These are phyloP conservation scores for Anniella stebbinsi DNA, from an alignment of 2,797 vertebrate genomes.

Conservation along the genomic window DNA sequence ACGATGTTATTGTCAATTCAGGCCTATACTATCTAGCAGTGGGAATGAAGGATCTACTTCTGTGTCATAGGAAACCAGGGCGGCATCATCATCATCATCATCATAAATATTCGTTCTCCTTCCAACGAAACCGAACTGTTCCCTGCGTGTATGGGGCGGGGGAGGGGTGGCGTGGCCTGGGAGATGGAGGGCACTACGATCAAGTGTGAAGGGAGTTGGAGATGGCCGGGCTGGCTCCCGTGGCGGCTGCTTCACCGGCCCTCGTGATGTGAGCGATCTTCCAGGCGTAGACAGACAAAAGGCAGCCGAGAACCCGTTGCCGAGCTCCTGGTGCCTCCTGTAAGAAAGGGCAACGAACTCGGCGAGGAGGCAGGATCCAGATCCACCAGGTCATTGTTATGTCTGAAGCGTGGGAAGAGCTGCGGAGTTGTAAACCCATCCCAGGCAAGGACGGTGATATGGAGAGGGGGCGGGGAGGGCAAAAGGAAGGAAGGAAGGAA, in stretches of 20 bases:
- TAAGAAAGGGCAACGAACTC: neutral
- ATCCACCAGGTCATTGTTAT: neutral
- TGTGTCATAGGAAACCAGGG: neutral
- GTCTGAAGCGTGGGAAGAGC: constrained; percentile 3
- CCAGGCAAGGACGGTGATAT: neutral
- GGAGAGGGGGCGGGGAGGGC: no score
- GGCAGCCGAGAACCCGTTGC: constrained; percentile 6
- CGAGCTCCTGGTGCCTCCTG: constrained; percentile 24
- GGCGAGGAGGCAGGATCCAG: neutral
- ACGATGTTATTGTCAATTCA: no score
- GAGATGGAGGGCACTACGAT: neutral
- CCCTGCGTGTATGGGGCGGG: neutral
- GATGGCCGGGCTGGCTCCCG: neutral
- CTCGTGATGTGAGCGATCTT: constrained; percentile 4
- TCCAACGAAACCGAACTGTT: neutral
- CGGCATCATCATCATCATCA: neutral
- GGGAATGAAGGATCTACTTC: neutral
- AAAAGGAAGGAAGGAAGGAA: neutral
- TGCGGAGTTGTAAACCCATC: neutral
- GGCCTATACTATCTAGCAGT: no score
- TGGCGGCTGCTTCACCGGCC: neutral
- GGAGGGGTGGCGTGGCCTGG: no score
- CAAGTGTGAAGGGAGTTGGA: no score
- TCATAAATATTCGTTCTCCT: no score
- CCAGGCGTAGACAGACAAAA: constrained; percentile 40